Conservation (phyloP, 2,888 invertebrate species). For the Mechanitis mazaeus region DNA sequence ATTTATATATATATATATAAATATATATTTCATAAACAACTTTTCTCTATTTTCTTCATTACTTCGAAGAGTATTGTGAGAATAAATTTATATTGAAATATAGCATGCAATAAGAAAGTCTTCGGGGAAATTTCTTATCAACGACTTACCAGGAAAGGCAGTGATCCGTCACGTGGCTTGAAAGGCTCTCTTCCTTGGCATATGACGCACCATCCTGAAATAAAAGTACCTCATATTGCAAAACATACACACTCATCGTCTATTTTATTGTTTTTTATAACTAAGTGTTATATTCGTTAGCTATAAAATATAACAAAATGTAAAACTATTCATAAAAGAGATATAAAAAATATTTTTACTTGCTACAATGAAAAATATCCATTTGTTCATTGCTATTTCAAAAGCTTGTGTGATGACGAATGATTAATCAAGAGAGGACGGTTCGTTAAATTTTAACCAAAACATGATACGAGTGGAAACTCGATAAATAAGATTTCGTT, state of each 20-base stretch:
- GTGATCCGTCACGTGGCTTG: slow-evolving; percentile 40
- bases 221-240: background rate
- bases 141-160: slow-evolving; percentile 54
- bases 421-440: slow-evolving; percentile 1
- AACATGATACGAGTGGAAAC: slow-evolving; percentile 9
- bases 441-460: slow-evolving; percentile 15
- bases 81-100: too few species aligned
- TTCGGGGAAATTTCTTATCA: background rate
- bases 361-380: slow-evolving; percentile 37
- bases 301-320: too few species aligned
- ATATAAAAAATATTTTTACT: slow-evolving; percentile 22
- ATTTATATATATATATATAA: too few species aligned
- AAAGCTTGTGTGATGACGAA: slow-evolving; percentile 1
- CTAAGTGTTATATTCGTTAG: too few species aligned
- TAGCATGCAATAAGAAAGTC: background rate
- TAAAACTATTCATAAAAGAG: background rate
- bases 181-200: slow-evolving; percentile 48
- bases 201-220: slow-evolving; percentile 18
- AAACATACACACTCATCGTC: too few species aligned
- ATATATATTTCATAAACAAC: too few species aligned
- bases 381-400: slow-evolving; percentile 41
- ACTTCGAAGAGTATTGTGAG: too few species aligned
- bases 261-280: too few species aligned
- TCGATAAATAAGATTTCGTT: background rate
- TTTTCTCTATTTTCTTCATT: too few species aligned